Conservation (phyloP, 2,888 invertebrate species). For the Drosophila kambysellisi region DNA sequence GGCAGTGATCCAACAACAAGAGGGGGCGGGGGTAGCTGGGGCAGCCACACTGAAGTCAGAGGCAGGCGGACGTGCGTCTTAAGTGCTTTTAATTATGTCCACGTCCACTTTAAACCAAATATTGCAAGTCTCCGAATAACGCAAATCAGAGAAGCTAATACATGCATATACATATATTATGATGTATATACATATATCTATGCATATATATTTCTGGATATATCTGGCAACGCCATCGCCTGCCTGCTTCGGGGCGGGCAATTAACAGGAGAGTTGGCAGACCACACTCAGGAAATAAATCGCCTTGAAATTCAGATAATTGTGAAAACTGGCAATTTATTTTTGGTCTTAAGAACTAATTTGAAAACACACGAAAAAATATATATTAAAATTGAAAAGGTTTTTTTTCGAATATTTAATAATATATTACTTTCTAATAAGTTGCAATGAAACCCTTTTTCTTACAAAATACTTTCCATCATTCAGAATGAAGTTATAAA, state of each 20-base stretch:
- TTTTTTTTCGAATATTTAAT: too few species aligned
- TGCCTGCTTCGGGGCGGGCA: conserved; percentile 33
- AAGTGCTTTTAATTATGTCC: conserved; percentile 81
- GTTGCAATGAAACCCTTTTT: too few species aligned
- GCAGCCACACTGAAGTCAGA: conserved; percentile 4
- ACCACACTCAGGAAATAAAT: not conserved
- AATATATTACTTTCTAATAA: too few species aligned
- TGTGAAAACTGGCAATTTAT: not conserved
- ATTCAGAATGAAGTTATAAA: too few species aligned
- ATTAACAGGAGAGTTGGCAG: conserved; percentile 40
- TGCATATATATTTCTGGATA: not conserved
- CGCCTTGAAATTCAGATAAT: not conserved
- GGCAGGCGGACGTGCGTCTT: conserved; percentile 55
- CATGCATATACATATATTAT: not conserved
- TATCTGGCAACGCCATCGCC: conserved; percentile 7
- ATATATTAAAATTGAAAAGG: not conserved
- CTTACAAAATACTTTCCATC: too few species aligned
- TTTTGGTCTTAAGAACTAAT: not conserved
- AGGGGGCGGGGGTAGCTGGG: not conserved
- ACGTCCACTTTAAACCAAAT: conserved; percentile 77
- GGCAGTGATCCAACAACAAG: conserved; percentile 52
- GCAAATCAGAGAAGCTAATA: conserved; percentile 62
- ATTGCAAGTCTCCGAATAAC: conserved; percentile 70
- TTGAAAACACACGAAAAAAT: not conserved
- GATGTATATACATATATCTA: not conserved